Evolutionary conservation across 2,888 invertebrate genomes (phyloP).

Genomic region (Cephus sareptanus): DNA sequence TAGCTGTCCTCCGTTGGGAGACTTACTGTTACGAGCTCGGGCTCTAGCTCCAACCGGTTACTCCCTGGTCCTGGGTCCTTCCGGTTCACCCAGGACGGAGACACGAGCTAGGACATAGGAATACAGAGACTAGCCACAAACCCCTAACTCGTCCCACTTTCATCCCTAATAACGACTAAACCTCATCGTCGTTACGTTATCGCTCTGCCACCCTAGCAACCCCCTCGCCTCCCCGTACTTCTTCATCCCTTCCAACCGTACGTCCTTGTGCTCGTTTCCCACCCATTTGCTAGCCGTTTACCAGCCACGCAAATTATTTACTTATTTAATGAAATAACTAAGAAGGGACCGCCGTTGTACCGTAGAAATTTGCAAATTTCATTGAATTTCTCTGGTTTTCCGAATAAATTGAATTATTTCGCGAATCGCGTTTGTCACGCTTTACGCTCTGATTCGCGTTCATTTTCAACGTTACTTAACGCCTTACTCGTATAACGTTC

Average conservation of each 20-base stretch:
- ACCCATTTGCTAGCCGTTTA: neutral
- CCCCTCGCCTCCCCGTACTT: neutral
- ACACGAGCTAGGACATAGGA: neutral
- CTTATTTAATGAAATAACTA: neutral
- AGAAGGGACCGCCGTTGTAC: neutral
- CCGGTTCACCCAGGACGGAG: neutral
- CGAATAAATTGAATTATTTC: neutral
- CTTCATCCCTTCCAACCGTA: neutral
- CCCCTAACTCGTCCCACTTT: neutral
- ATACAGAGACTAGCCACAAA: neutral
- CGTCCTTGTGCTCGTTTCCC: neutral
- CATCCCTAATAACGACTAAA: neutral
- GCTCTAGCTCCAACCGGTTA: neutral
- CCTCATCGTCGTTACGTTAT: neutral
- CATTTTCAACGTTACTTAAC: constrained; percentile 19
- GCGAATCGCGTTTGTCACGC: constrained; percentile 18
- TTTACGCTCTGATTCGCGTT: constrained; percentile 19
- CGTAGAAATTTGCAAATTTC: neutral
- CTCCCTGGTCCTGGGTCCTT: neutral
- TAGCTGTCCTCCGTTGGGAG: constrained; percentile 41
- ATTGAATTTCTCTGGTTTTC: neutral
- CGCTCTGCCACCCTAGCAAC: neutral
- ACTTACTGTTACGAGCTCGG: constrained; percentile 51
- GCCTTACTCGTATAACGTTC: constrained; percentile 3
- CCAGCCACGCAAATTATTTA: neutral